These are phyloP conservation scores for Paedocypris sp. DNA, from an alignment of 2,113 vertebrate species.

Conservation along the genomic window DNA sequence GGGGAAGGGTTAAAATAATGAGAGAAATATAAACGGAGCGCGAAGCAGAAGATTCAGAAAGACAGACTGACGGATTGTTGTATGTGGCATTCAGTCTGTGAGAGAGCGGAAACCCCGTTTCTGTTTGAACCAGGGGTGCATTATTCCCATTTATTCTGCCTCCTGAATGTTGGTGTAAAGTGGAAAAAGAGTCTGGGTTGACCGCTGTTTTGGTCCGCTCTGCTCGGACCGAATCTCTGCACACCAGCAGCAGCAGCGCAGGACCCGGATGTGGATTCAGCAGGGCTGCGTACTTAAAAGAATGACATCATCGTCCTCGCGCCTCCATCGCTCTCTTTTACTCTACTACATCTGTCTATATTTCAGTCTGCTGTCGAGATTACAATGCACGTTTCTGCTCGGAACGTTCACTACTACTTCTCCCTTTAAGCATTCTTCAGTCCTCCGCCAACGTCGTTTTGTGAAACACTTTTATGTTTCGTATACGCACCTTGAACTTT, in stretches of 20 bases:
- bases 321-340: neutral
- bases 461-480: too few species aligned
- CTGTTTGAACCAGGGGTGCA: conserved; percentile 45
- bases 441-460: too few species aligned
- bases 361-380: neutral
- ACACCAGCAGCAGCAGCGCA: conserved; percentile 31
- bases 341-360: neutral
- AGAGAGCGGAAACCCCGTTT: conserved; percentile 52
- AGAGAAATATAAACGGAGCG: neutral
- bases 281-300: conserved; percentile 53
- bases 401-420: too few species aligned
- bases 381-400: too few species aligned
- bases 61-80: conserved; percentile 34
- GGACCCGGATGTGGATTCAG: conserved; percentile 62
- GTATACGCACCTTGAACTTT: too few species aligned
- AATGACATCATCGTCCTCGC: conserved; percentile 56
- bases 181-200: conserved; percentile 17
- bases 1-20: neutral
- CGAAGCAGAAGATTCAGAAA: neutral
- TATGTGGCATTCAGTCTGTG: conserved; percentile 52
- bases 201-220: conserved; percentile 32
- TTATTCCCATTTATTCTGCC: conserved; percentile 55
- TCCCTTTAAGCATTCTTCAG: too few species aligned
- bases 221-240: conserved; percentile 45
- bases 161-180: conserved; percentile 22